These are phyloP conservation scores for Erynnis tages DNA, from an alignment of 2,888 invertebrate genomes.

Conservation along the genomic window DNA sequence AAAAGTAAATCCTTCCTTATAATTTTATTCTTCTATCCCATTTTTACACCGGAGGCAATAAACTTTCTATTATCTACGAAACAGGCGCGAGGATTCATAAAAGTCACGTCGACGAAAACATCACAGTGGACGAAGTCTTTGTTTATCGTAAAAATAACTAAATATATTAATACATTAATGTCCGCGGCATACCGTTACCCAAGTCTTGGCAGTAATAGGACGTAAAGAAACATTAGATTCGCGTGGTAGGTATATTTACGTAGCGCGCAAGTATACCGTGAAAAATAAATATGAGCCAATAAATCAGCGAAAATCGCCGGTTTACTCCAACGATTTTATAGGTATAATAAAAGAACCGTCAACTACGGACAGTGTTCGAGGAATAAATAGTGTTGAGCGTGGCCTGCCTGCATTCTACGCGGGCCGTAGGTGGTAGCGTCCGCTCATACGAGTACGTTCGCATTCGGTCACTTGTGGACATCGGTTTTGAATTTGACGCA, in stretches of 20 bases:
- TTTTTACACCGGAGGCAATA: constrained; percentile 57
- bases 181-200: background rate
- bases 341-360: constrained; percentile 78
- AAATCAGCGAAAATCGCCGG: constrained; percentile 72
- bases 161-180: constrained; percentile 13
- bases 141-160: constrained; percentile 43
- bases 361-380: constrained; percentile 62
- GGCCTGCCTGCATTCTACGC: constrained; percentile 62
- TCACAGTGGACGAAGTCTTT: constrained; percentile 40
- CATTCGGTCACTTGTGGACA: constrained; percentile 46
- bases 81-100: constrained; percentile 51
- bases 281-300: constrained; percentile 75
- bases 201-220: constrained; percentile 25
- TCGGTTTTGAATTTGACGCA: constrained; percentile 57
- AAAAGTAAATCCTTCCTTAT: too few species aligned
- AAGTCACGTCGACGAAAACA: constrained; percentile 48
- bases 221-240: constrained; percentile 41
- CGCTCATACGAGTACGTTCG: too few species aligned
- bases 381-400: constrained; percentile 68
- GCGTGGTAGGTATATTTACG: constrained; percentile 61
- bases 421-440: constrained; percentile 51
- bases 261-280: constrained; percentile 60
- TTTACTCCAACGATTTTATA: constrained; percentile 70
- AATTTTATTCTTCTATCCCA: background rate
- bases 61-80: constrained; percentile 60